Percentiles rank a stretch among this genome's conserved stretches.
Evolutionary conservation across 2,797 vertebrate genomes (phyloP).

Genomic region (Enteromius paludinosus): DNA sequence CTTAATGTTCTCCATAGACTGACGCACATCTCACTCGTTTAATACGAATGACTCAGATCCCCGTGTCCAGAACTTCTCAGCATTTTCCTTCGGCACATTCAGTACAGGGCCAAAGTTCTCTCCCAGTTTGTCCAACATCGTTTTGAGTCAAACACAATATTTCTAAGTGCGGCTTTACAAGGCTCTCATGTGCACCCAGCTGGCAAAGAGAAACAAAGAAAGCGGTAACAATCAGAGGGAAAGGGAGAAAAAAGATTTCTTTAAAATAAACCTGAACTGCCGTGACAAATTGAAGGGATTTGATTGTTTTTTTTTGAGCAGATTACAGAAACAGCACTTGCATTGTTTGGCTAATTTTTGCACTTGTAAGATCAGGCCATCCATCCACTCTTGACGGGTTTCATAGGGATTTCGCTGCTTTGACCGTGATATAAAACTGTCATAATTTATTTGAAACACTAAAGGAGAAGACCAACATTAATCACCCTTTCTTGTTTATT

Average conservation of each 20-base stretch:
- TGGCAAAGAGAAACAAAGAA: slow-evolving; percentile 66
- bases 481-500: slow-evolving; percentile 85
- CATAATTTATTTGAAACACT: slow-evolving; percentile 85
- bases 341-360: slow-evolving; percentile 72
- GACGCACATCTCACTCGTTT: slow-evolving; percentile 61
- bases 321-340: slow-evolving; percentile 56
- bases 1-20: slow-evolving; percentile 51
- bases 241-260: slow-evolving; percentile 28
- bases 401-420: slow-evolving; percentile 79
- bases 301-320: slow-evolving; percentile 55
- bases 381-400: slow-evolving; percentile 74
- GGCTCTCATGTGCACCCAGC: slow-evolving; percentile 59
- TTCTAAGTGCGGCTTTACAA: slow-evolving; percentile 68
- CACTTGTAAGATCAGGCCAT: slow-evolving; percentile 62
- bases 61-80: slow-evolving; percentile 46
- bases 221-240: slow-evolving; percentile 63
- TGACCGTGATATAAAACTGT: slow-evolving; percentile 84
- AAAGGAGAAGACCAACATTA: slow-evolving; percentile 84
- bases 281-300: slow-evolving; percentile 58
- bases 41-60: slow-evolving; percentile 55
- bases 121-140: slow-evolving; percentile 51
- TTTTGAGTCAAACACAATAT: slow-evolving; percentile 63
- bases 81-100: slow-evolving; percentile 53
- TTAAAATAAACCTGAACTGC: slow-evolving; percentile 59
- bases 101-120: slow-evolving; percentile 53